Evolutionary conservation across 2,113 vertebrate genomes (phyloP), one percentile per base, ranked within the genome.

Genomic region (Hemiprocne comata): DNA sequence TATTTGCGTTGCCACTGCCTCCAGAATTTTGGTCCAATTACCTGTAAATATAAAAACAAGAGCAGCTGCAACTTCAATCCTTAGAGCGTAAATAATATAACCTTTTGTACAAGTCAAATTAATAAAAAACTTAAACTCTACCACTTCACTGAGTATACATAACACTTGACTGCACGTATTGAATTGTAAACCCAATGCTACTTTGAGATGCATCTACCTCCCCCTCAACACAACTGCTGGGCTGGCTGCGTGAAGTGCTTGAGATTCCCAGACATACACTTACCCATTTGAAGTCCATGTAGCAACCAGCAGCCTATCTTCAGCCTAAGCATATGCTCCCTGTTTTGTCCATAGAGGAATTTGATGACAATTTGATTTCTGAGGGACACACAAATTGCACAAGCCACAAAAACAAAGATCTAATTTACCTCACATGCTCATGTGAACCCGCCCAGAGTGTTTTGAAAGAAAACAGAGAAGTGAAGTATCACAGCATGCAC

Each of bases 401-500:
- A 51, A 84, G 31, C 6, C 42, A 79, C 17, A 29, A 53, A 93
- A 62, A 69, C 19, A 80, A 58, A 66, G 57, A 20, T 3, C 17
- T 7, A 13, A 89, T 90, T 89, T 58, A 60, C 64, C 38, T 82
- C 42, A 72, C 23, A 11, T 13, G 24, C n/a, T 51, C 14, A 20
- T 4, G 7, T 26, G n/a, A 91, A 62, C 20, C 21, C 2, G 17
- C 44, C 15, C 6, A 1, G 28, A 44, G 42, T 14, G 12, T 76
- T 89, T 31, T 74, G 82, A 90, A 89, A 83, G 82, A 80, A 73
- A 77, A 77, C 42, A 36, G 46, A 62, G 55, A 77, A 71, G 21
- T 31, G 36, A 73, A 65, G 64, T 38, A 64, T 24, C 70, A 15
- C 24, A 74, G 77, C 40, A 91, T 51, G 21, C 16, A 40, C 11